phyloP scores from a whole-genome alignment of 1,140 invertebrate species.

The Nasonia longicornis region DNA sequence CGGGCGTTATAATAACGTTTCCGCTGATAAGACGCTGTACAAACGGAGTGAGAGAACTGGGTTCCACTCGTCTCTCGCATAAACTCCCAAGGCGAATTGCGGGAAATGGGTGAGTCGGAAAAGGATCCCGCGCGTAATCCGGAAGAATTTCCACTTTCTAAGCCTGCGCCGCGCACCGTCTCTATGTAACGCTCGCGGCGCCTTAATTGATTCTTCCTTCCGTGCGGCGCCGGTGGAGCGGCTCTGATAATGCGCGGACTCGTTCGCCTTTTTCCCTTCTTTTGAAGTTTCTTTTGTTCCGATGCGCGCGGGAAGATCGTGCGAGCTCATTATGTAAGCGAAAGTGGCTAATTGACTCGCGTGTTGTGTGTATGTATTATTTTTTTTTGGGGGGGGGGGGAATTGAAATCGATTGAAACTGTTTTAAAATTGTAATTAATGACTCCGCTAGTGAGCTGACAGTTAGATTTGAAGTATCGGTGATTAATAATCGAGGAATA shows the following conservation, averaged over 20 bases:
- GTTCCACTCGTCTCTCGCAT: background rate
- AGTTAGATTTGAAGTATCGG: too few relatives aligned
- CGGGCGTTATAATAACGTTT: constrained; percentile 1
- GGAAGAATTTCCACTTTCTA: constrained; percentile 44
- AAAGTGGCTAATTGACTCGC: too few relatives aligned
- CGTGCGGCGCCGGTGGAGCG: background rate
- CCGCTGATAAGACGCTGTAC: constrained; percentile 7
- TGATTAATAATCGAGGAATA: background rate
- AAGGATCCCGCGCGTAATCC: constrained; percentile 30
- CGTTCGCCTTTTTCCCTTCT: background rate
- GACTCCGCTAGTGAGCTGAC: too few relatives aligned
- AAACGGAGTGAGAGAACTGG: background rate
- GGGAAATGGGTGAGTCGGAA: constrained; percentile 21
- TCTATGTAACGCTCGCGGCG: background rate
- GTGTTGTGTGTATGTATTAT: too few relatives aligned
- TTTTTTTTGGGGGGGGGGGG: too few relatives aligned
- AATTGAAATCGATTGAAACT: too few relatives aligned
- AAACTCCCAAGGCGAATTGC: background rate
- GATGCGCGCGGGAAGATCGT: too few relatives aligned
- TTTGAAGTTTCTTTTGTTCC: background rate
- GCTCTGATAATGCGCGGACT: background rate
- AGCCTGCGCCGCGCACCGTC: background rate
- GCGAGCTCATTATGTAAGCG: too few relatives aligned
- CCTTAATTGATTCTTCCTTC: constrained; percentile 36
- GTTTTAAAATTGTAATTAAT: too few relatives aligned